Evolutionary conservation across 1,140 invertebrate genomes (phyloP).

Genomic region (Ceratoteleas bidentatus): DNA sequence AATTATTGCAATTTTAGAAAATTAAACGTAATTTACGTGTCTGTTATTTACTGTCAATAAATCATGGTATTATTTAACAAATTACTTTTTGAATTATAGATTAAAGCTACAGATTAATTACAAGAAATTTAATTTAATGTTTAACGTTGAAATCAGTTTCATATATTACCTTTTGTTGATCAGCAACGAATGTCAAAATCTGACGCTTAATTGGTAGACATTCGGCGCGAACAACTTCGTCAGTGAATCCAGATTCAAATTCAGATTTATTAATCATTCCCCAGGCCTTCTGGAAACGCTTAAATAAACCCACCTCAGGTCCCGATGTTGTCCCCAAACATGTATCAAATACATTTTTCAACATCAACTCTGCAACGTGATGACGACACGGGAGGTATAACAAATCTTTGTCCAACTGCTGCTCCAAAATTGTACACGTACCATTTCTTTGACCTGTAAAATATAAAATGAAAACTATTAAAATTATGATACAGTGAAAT

Average conservation of each 20-base stretch:
- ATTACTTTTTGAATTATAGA: too few relatives aligned
- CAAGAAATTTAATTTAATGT: too few relatives aligned
- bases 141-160: too few relatives aligned
- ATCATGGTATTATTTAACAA: too few relatives aligned
- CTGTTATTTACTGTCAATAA: too few relatives aligned
- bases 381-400: slow-evolving; percentile 28
- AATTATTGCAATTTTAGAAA: too few relatives aligned
- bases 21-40: too few relatives aligned
- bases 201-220: neutral
- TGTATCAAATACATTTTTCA: slow-evolving; percentile 24
- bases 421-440: slow-evolving; percentile 24
- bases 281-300: slow-evolving; percentile 20
- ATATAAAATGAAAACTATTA: too few relatives aligned
- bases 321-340: neutral
- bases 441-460: slow-evolving; percentile 23
- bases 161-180: slow-evolving; percentile 6
- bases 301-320: slow-evolving; percentile 9
- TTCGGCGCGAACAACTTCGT: slow-evolving; percentile 2
- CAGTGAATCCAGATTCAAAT: neutral
- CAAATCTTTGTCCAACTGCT: slow-evolving; percentile 17
- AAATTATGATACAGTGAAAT: too few relatives aligned
- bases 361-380: slow-evolving; percentile 29
- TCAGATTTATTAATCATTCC: neutral
- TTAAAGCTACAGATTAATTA: too few relatives aligned
- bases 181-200: neutral